Evolutionary conservation across 2,888 invertebrate species (phyloP).

Genomic region (Eupsilia transversa): DNA sequence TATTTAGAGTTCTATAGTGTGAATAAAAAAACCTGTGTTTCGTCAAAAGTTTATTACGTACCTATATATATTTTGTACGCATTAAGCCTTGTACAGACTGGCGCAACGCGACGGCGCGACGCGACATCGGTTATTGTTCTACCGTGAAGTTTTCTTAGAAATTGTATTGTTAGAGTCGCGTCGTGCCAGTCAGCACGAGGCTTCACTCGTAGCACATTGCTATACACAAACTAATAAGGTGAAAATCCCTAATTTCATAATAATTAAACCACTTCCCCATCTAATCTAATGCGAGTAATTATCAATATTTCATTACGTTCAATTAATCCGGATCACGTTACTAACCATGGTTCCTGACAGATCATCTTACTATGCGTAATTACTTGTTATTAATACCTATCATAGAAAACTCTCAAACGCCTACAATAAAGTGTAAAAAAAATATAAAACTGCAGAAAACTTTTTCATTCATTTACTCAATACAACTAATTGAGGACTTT

Average conservation of each 20-base stretch:
- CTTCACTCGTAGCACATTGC: background rate
- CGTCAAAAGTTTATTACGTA: background rate
- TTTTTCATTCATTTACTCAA: conserved; percentile 41
- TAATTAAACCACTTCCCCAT: background rate
- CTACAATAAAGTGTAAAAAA: conserved; percentile 2
- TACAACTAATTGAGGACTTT: conserved; percentile 57
- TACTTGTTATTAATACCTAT: conserved; percentile 10
- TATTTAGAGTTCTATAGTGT: background rate
- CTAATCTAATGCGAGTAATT: conserved; percentile 5
- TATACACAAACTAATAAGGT: background rate
- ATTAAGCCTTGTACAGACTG: too few relatives aligned
- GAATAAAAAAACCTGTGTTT: background rate
- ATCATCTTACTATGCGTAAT: conserved; percentile 3
- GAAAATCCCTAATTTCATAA: background rate
- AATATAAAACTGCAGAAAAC: conserved; percentile 10
- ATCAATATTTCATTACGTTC: conserved; percentile 24
- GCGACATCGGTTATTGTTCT: too few relatives aligned
- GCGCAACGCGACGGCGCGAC: too few relatives aligned
- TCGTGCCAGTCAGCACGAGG: too few relatives aligned
- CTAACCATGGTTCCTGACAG: background rate
- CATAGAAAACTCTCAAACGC: background rate
- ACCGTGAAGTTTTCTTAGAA: too few relatives aligned
- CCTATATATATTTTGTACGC: too few relatives aligned
- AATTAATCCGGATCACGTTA: conserved; percentile 9
- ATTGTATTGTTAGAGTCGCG: too few relatives aligned